Conservation (phyloP, 2,113 vertebrate species). For the Labeo catla region DNA sequence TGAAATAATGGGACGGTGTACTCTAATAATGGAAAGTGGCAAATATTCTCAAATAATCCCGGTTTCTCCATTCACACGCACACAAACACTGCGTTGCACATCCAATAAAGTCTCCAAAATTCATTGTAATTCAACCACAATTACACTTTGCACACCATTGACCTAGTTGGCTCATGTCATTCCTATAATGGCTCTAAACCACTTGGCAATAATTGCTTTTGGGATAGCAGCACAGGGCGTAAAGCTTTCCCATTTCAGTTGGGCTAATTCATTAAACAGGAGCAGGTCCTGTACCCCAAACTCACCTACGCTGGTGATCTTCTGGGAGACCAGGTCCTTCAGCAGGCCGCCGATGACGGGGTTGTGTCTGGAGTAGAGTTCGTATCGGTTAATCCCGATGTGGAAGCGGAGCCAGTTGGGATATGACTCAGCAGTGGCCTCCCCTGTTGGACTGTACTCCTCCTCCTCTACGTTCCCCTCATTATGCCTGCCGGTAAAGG, state of each 20-base stretch:
- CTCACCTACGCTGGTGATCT: constrained; percentile 95
- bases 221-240: constrained; percentile 6
- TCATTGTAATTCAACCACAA: constrained; percentile 27
- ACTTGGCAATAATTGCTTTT: constrained; percentile 44
- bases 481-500: constrained; percentile 73
- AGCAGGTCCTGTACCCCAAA: constrained; percentile 39
- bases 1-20: background rate
- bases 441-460: constrained; percentile 83
- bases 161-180: constrained; percentile 47
- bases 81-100: constrained; percentile 37
- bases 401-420: constrained; percentile 99
- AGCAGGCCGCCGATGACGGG: constrained; percentile 85
- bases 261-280: background rate
- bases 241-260: constrained; percentile 3
- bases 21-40: background rate
- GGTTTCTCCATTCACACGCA: background rate
- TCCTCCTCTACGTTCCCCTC: constrained; percentile 80
- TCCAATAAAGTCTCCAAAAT: constrained; percentile 16
- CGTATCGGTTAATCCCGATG: constrained; percentile 93
- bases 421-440: constrained; percentile 84
- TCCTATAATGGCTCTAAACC: constrained; percentile 42
- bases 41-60: background rate
- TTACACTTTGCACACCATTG: background rate
- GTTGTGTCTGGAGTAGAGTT: constrained; percentile 89
- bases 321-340: constrained; percentile 86